A percentile compares a stretch with the other conserved stretches of the same genome.
phyloP scores from a whole-genome alignment of 2,797 vertebrate genomes.

The Alcedo quadribrachys region DNA sequence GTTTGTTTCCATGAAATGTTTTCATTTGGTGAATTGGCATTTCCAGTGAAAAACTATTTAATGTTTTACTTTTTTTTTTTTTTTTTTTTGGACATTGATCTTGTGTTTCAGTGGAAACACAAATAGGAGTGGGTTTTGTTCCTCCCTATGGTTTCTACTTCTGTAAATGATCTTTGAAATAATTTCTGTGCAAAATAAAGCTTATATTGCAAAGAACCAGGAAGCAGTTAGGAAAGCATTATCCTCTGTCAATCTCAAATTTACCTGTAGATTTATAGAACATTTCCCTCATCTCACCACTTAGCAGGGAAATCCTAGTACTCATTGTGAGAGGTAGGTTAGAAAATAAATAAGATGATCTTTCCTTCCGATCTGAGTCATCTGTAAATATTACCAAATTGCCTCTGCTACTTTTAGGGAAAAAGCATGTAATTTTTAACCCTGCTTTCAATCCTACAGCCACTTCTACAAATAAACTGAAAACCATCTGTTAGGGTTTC shows the following conservation, averaged over 20 bases:
- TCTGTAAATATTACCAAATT: slow-evolving; percentile 27
- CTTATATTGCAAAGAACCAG: not conserved
- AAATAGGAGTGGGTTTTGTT: not conserved
- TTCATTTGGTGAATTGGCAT: not conserved
- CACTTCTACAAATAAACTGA: slow-evolving; percentile 3
- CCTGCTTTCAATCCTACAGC: slow-evolving; percentile 10
- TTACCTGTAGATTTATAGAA: slow-evolving; percentile 14
- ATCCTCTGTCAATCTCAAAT: slow-evolving; percentile 21
- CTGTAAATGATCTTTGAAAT: slow-evolving; percentile 15
- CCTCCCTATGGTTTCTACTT: not conserved
- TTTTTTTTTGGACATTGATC: not conserved
- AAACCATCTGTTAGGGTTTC: not conserved
- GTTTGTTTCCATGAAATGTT: not conserved
- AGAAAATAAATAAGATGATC: slow-evolving; percentile 44
- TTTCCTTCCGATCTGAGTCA: slow-evolving; percentile 20
- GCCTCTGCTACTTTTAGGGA: not conserved
- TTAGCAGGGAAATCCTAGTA: not conserved
- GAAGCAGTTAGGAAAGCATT: not conserved
- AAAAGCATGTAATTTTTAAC: slow-evolving; percentile 19
- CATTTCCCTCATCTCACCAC: not conserved
- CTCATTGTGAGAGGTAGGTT: not conserved
- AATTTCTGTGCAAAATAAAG: slow-evolving; percentile 5
- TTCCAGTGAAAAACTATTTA: not conserved
- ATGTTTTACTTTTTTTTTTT: not conserved
- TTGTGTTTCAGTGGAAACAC: not conserved